These are phyloP conservation scores for Ictalurus furcatus DNA, from an alignment of 2,113 vertebrate species.

Conservation along the genomic window DNA sequence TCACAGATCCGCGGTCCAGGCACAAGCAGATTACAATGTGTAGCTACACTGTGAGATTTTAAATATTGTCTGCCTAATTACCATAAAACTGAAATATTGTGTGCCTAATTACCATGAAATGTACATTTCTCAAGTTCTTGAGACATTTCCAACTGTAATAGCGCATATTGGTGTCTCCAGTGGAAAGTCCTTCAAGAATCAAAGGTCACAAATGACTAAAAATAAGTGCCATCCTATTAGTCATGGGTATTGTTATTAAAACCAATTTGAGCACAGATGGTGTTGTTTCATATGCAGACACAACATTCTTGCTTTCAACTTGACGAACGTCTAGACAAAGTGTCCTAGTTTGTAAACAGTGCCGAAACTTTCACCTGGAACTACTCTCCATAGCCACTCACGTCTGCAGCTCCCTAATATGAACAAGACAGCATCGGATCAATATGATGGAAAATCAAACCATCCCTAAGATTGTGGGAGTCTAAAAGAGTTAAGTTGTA, in stretches of 20 bases:
- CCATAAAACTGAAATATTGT: not conserved
- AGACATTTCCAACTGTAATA: not conserved
- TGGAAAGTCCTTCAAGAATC: not conserved
- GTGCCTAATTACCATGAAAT: not conserved
- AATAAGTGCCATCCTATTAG: not conserved
- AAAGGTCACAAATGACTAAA: not conserved
- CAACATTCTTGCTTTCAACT: slow-evolving; percentile 12
- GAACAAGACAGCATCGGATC: not conserved
- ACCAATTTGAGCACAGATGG: not conserved
- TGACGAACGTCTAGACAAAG: not conserved
- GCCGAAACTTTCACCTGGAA: not conserved
- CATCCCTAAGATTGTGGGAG: not conserved
- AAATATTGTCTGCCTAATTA: too few relatives aligned
- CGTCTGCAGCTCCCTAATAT: not conserved
- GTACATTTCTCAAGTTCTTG: not conserved
- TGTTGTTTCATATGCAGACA: slow-evolving; percentile 5
- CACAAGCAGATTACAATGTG: too few relatives aligned
- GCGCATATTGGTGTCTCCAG: not conserved
- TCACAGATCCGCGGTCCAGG: too few relatives aligned
- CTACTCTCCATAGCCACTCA: not conserved
- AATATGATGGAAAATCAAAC: not conserved
- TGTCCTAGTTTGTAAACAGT: not conserved
- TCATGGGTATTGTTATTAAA: not conserved
- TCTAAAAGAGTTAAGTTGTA: not conserved
- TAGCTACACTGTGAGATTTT: too few relatives aligned